A percentile compares a stretch with the other conserved stretches of the same genome.
Evolutionary conservation across 2,113 vertebrate species (phyloP).

Genomic region (Cyprinodon tularosa): DNA sequence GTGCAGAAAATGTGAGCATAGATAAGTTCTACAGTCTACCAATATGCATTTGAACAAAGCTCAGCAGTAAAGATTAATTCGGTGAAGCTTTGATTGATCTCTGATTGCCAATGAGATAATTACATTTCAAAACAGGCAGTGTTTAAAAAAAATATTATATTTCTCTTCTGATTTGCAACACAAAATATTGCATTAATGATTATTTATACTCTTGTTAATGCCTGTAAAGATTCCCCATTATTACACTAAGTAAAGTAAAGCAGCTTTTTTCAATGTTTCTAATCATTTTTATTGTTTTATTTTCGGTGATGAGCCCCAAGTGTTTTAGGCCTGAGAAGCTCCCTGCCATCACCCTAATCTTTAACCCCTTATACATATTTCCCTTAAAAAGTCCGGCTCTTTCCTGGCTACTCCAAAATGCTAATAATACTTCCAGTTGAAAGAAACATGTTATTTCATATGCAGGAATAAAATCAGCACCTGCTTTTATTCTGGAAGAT

Average conservation of each 20-base stretch:
- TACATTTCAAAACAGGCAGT: neutral
- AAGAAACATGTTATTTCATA: too few species aligned
- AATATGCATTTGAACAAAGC: neutral
- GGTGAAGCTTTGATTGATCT: too few species aligned
- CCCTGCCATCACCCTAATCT: too few species aligned
- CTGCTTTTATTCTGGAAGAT: too few species aligned
- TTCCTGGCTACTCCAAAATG: too few species aligned
- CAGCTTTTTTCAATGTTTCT: neutral
- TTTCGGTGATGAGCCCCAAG: neutral
- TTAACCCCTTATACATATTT: too few species aligned
- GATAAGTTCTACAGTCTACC: neutral
- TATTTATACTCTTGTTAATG: neutral
- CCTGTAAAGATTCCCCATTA: neutral
- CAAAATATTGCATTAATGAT: neutral
- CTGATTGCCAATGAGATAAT: too few species aligned
- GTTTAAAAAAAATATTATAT: neutral
- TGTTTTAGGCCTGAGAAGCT: too few species aligned
- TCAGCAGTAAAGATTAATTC: neutral
- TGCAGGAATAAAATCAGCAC: too few species aligned
- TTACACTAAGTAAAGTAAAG: neutral
- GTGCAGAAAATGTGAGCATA: neutral
- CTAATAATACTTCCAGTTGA: too few species aligned
- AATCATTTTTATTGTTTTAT: neutral
- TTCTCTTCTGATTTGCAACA: neutral
- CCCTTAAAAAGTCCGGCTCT: too few species aligned